These are phyloP conservation scores for Actinernus sp. DNA, from an alignment of 92 coral and sea anemone species.

Conservation along the genomic window DNA sequence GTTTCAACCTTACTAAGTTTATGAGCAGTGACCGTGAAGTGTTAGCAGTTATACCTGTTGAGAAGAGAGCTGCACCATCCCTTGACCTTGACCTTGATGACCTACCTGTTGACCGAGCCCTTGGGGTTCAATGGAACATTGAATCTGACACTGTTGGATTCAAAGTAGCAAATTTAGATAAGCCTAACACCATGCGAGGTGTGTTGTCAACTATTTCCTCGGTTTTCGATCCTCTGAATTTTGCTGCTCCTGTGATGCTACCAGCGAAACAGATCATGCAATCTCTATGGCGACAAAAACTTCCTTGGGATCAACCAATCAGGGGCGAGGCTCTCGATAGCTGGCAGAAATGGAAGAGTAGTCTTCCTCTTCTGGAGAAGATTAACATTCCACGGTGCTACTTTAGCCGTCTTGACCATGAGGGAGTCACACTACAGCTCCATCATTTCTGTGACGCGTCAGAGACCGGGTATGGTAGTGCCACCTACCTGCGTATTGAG, in stretches of 20 bases:
- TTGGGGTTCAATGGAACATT: constrained; percentile 47
- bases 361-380: too few relatives aligned
- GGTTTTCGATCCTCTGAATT: constrained; percentile 62
- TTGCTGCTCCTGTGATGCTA: constrained; percentile 66
- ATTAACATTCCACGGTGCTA: too few relatives aligned
- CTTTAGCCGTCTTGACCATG: constrained; percentile 21
- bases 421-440: constrained; percentile 22
- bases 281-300: constrained; percentile 60
- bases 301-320: constrained; percentile 62
- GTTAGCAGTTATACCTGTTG: constrained; percentile 22
- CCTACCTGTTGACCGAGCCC: constrained; percentile 42
- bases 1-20: constrained; percentile 58
- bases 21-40: constrained; percentile 32
- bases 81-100: constrained; percentile 56
- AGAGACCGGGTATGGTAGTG: constrained; percentile 60
- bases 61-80: constrained; percentile 7
- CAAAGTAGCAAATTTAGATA: constrained; percentile 25
- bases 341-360: too few relatives aligned
- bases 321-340: too few relatives aligned
- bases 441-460: constrained; percentile 68
- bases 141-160: constrained; percentile 56
- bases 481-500: constrained; percentile 44
- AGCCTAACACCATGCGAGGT: constrained; percentile 71
- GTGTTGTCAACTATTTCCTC: constrained; percentile 36
- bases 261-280: constrained; percentile 41